phyloP scores from a whole-genome alignment of 2,888 invertebrate species.

The Unio delphinus region DNA sequence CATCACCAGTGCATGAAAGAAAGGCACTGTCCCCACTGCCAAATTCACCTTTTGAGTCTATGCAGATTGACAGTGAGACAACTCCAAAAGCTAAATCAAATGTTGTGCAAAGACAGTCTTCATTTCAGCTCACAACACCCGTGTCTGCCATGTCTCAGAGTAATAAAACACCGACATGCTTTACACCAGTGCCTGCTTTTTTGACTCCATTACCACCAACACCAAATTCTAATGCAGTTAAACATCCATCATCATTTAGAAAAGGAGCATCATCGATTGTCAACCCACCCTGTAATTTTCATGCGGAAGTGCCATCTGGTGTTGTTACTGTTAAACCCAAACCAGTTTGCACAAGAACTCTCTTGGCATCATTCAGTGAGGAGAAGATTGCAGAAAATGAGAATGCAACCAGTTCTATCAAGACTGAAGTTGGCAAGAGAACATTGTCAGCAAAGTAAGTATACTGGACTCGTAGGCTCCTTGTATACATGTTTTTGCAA shows the following conservation, averaged over 20 bases:
- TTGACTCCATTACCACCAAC: background rate
- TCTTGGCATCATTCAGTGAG: background rate
- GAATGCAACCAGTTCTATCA: background rate
- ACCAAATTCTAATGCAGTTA: background rate
- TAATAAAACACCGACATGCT: too few relatives aligned
- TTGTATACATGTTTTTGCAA: too few relatives aligned
- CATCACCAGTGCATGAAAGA: constrained; percentile 33
- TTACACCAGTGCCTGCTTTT: constrained; percentile 4
- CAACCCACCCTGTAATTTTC: constrained; percentile 16
- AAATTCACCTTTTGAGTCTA: constrained; percentile 7
- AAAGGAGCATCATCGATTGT: background rate
- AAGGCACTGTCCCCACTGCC: constrained; percentile 34
- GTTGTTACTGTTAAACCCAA: constrained; percentile 28
- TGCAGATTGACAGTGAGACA: constrained; percentile 4
- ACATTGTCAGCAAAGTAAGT: constrained; percentile 20
- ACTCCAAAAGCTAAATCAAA: constrained; percentile 1
- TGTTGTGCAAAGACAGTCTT: too few relatives aligned
- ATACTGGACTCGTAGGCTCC: background rate
- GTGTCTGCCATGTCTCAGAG: too few relatives aligned
- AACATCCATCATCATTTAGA: background rate
- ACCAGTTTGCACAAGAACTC: constrained; percentile 1
- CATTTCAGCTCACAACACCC: too few relatives aligned
- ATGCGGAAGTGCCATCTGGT: constrained; percentile 19
- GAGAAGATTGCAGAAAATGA: constrained; percentile 4
- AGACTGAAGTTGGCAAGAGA: constrained; percentile 3